These are phyloP conservation scores for Emberiza fucata DNA, from an alignment of 2,113 vertebrate genomes.

Conservation along the genomic window DNA sequence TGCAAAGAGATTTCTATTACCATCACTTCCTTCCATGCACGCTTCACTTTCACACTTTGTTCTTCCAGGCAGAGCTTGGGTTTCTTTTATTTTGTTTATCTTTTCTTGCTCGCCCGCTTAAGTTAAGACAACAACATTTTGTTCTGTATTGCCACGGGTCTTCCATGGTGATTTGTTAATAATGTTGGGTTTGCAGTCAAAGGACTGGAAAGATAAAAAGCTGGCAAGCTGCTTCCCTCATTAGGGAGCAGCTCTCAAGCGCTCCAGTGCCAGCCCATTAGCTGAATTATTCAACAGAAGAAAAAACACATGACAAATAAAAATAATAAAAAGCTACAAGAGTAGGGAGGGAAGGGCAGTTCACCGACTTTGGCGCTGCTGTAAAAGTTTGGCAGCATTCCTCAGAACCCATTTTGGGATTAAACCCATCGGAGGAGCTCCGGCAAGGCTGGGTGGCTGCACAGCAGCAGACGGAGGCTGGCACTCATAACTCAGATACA, in stretches of 20 bases:
- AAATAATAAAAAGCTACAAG: not conserved
- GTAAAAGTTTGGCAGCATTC: not conserved
- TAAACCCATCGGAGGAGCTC: not conserved
- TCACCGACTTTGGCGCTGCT: not conserved
- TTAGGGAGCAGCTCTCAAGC: slow-evolving; percentile 1
- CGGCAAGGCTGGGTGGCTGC: not conserved
- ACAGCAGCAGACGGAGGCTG: not conserved
- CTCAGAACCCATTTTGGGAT: not conserved
- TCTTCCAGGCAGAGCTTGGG: not conserved
- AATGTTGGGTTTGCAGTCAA: slow-evolving; percentile 9
- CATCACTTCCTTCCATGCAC: not conserved
- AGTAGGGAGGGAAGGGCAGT: not conserved
- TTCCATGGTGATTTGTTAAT: slow-evolving; percentile 40
- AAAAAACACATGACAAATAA: not conserved
- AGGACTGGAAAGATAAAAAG: not conserved
- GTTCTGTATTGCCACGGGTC: not conserved
- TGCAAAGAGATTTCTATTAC: not conserved
- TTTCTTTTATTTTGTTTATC: not conserved
- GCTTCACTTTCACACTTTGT: not conserved
- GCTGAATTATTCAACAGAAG: slow-evolving; percentile 54
- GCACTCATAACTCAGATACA: not conserved
- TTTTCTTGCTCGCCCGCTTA: not conserved
- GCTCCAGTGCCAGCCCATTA: not conserved
- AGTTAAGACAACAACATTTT: slow-evolving; percentile 15
- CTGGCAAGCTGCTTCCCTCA: slow-evolving; percentile 49